phyloP scores from a whole-genome alignment of 1,140 invertebrate genomes.

The Listronotus bonariensis region DNA sequence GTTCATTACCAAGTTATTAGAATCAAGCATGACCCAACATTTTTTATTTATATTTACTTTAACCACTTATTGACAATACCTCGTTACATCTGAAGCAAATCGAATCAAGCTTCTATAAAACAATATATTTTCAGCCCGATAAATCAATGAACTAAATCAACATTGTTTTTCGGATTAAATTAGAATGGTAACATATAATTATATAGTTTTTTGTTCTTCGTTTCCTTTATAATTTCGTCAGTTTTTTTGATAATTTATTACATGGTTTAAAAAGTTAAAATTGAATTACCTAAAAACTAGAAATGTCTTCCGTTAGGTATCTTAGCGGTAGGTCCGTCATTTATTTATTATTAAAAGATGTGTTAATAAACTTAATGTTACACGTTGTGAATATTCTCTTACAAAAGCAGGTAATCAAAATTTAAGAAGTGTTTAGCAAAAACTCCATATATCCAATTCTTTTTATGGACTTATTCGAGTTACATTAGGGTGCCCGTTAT shows the following conservation, averaged over 20 bases:
- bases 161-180: conserved; percentile 35
- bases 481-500: no score
- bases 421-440: no score
- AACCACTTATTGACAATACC: conserved; percentile 48
- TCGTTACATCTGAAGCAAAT: conserved; percentile 50
- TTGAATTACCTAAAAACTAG: conserved; percentile 32
- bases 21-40: conserved; percentile 44
- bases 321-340: conserved; percentile 17
- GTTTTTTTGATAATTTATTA: conserved; percentile 29
- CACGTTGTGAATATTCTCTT: no score
- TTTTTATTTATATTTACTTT: conserved; percentile 45
- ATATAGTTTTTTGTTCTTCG: conserved; percentile 28
- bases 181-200: conserved; percentile 29
- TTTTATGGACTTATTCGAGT: no score
- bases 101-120: conserved; percentile 47
- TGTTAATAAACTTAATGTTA: no score
- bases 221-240: conserved; percentile 28
- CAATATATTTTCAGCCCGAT: conserved; percentile 49
- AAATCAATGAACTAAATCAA: conserved; percentile 52
- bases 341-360: no score
- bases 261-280: conserved; percentile 30
- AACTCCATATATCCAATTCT: no score
- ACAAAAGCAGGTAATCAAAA: no score
- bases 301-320: conserved; percentile 26
- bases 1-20: conserved; percentile 51